phyloP scores from a whole-genome alignment of 1,140 invertebrate species.

The Grapholita molesta region DNA sequence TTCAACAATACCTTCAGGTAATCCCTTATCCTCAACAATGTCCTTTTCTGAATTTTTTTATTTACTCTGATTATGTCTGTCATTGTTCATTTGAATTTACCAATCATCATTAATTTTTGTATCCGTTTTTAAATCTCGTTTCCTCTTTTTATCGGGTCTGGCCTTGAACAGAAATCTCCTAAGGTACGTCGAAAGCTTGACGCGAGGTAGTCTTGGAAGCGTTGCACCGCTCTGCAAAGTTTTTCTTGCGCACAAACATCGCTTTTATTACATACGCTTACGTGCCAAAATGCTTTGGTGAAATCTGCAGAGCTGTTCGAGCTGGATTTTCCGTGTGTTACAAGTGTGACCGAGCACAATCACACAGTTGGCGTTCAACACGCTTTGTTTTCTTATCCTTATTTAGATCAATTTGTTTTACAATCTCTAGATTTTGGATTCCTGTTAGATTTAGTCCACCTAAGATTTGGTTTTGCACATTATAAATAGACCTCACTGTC shows the following conservation, averaged over 20 bases:
- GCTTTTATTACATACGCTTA: conserved; percentile 57
- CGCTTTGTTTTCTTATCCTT: conserved; percentile 40
- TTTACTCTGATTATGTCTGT: background rate
- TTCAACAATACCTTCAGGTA: conserved; percentile 91
- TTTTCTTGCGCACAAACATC: conserved; percentile 50
- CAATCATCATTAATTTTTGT: conserved; percentile 16
- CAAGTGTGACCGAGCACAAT: conserved; percentile 50
- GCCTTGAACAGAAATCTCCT: conserved; percentile 71
- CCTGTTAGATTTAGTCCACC: conserved; percentile 6
- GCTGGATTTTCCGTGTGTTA: conserved; percentile 29
- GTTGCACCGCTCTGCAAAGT: conserved; percentile 49
- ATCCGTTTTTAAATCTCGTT: conserved; percentile 56
- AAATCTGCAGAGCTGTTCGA: conserved; percentile 19
- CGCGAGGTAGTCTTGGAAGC: conserved; percentile 30
- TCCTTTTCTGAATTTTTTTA: background rate
- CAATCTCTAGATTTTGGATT: conserved; percentile 13
- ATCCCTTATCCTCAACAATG: conserved; percentile 32
- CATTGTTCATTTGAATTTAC: background rate
- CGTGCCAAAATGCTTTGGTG: conserved; percentile 44
- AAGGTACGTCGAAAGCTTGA: conserved; percentile 71
- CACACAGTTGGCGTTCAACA: conserved; percentile 47
- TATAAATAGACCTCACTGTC: conserved; percentile 11
- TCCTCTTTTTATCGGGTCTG: conserved; percentile 71
- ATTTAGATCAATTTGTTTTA: conserved; percentile 9
- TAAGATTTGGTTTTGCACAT: conserved; percentile 12